Base-by-base conservation (phyloP, 1,140 invertebrate genomes). In the Trichonephila inaurata region DNA sequence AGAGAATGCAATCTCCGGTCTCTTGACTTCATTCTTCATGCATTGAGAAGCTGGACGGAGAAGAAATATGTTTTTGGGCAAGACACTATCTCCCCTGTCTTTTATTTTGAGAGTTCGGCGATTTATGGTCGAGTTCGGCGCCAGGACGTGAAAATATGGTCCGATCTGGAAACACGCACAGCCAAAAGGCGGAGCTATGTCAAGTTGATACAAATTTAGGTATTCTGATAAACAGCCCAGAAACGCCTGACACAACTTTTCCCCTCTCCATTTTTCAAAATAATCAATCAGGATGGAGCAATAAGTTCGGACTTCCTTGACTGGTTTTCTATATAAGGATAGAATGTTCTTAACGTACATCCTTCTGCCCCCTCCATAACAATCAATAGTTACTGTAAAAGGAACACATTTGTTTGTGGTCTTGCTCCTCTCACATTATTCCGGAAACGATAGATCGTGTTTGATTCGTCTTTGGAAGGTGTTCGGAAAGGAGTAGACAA, bases 11-110 rank as follows among this genome's bases (percentile, higher is more conserved):
- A 92, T 64, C 89, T 82, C 28, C 44, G 44, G 77, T 60, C 40
- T 85, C 72, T 64, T 58, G 81, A 77, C 60, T 92, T 66, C 51
- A 92, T 92, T 85, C 72, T 92, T 92, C 90, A 85, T 44, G 6
- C 61, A 92, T 85, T 92, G 90, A 85, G 60, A 82, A 40, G 51
- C 69, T 82, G 72, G 64, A 69, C 64, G 87, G 87, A 72, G 72
- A 92, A 92, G 91, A 92, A 92, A 87, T 66, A 87, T 92, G 91
- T 92, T 92, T 92, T 92, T 85, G 91, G 91, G 91, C 44, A 44
- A 64, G 62, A 77, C 90, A 77, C 81, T 92, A 92, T 92, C 91
- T 44, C 40, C 44, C 12, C 19, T 58, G 91, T 44, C 91, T 83
- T 92, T 92, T 92, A 87, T 92, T 91, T 86, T 87, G 82, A 86